A percentile compares a stretch with the other conserved stretches of the same genome.
Evolutionary conservation across 2,113 vertebrate genomes (phyloP).

Genomic region (Ovis canadensis): DNA sequence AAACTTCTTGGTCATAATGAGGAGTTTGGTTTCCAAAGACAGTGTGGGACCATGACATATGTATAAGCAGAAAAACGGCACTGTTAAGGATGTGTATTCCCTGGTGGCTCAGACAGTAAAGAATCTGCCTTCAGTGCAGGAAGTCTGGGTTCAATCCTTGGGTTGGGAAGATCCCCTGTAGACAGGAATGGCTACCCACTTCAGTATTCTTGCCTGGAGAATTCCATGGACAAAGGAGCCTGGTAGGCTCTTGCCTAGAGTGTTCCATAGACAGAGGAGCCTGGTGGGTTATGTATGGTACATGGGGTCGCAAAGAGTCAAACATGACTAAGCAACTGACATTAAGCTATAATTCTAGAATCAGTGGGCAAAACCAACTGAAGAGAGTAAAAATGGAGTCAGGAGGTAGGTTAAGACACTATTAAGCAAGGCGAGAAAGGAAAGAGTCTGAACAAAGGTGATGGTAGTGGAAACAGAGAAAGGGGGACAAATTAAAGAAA

Average conservation of each 20-base stretch:
- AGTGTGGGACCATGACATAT: accelerated
- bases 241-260: not conserved
- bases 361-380: not conserved
- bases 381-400: not conserved
- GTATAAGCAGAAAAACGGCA: not conserved
- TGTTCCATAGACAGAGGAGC: not conserved
- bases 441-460: not conserved
- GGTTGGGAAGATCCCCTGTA: not conserved
- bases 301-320: not conserved
- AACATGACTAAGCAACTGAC: not conserved
- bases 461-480: not conserved
- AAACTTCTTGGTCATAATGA: not conserved
- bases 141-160: accelerated
- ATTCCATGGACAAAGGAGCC: not conserved
- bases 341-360: not conserved
- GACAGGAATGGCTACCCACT: not conserved
- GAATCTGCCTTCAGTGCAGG: not conserved
- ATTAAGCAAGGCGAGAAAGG: not conserved
- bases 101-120: not conserved
- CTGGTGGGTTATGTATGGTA: not conserved
- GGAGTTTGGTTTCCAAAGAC: not conserved
- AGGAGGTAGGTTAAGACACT: not conserved
- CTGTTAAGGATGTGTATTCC: not conserved
- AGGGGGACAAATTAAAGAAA: not conserved
- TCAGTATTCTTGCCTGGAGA: not conserved